Percentiles rank a stretch among this genome's conserved stretches.
Conservation (phyloP, 2,888 invertebrate genomes). For the Rosalia funebris region DNA sequence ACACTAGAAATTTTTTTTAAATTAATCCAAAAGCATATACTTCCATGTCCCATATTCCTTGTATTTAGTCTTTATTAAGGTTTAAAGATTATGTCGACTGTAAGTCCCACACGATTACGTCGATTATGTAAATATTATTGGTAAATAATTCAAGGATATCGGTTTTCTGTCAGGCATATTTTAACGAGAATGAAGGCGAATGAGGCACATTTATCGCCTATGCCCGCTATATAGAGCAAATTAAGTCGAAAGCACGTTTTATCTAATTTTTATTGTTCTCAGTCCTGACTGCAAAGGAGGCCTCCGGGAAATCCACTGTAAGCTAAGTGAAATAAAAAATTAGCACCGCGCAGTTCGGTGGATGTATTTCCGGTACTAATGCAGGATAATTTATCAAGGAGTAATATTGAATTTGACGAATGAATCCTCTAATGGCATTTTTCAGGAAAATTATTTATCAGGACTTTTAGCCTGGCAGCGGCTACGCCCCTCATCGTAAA, state of each 20-base stretch:
- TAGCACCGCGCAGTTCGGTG: conserved; percentile 27
- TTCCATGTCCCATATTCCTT: no score
- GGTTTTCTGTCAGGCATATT: not conserved
- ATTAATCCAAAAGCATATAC: no score
- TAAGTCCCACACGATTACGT: no score
- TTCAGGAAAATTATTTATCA: conserved; percentile 32
- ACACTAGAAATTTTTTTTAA: no score
- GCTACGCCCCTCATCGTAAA: conserved; percentile 22
- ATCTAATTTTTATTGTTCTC: not conserved
- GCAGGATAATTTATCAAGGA: conserved; percentile 37
- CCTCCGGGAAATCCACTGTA: conserved; percentile 14
- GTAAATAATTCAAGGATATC: no score
- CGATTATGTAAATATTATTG: no score
- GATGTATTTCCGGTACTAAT: conserved; percentile 38
- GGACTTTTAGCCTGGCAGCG: conserved; percentile 20
- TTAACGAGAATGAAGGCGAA: not conserved
- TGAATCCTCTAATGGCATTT: conserved; percentile 36
- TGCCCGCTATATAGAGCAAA: not conserved
- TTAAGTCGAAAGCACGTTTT: not conserved
- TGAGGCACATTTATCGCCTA: not conserved
- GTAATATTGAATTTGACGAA: conserved; percentile 38
- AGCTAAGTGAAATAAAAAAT: conserved; percentile 28
- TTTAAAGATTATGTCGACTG: no score
- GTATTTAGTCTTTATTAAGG: no score
- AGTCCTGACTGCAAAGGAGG: conserved; percentile 2